Evolutionary conservation across 2,113 vertebrate genomes (phyloP), one percentile per base, ranked within the genome.

Genomic region (Tricholaema leucomelas): DNA sequence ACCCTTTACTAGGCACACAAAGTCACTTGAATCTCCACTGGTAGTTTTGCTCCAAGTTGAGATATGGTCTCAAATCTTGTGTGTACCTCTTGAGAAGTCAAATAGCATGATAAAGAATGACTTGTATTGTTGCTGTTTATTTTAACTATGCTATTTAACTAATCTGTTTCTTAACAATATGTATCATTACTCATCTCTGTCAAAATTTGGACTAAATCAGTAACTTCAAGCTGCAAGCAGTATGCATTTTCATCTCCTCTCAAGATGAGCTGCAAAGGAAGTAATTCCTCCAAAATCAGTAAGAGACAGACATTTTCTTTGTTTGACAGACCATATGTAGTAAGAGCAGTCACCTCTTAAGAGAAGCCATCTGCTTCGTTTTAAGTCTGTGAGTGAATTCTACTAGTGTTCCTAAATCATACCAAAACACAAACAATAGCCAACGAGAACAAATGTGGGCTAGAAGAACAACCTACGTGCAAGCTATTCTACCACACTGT

Each of bases 131-230:
- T 87, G n/a, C 33, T 71, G 44, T 15, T 63, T 28, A 75, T 63
- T 84, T 86, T 61, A 85, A 82, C 55, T 70, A 70, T 66, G 33
- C 33, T 74, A 10, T 38, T 24, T 24, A 50, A 50, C 48, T 50
- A 59, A 3, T 1, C 33, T 44, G 8, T 11, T 76, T 64, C 65
- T 59, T 36, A 77, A 35, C 40, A 18, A 19, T 24, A 60, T 6
- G 4, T 21, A 58, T 21, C 0, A n/a, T 75, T 16, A 33, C 4
- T 13, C 0, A 0, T 36, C 83, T 67, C 38, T 56, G 42, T 21
- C n/a, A 46, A 38, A 86, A 81, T 10, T 3, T 81, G 23, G 61
- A 71, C 50, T 38, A 71, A 35, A 42, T 6, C 20, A 21, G 36
- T 27, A 74, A 61, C 25, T 23, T 85, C 56, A 40, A 36, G 31